These are phyloP conservation scores for Troides oblongomaculatus DNA, from an alignment of 2,888 invertebrate species.

Conservation along the genomic window DNA sequence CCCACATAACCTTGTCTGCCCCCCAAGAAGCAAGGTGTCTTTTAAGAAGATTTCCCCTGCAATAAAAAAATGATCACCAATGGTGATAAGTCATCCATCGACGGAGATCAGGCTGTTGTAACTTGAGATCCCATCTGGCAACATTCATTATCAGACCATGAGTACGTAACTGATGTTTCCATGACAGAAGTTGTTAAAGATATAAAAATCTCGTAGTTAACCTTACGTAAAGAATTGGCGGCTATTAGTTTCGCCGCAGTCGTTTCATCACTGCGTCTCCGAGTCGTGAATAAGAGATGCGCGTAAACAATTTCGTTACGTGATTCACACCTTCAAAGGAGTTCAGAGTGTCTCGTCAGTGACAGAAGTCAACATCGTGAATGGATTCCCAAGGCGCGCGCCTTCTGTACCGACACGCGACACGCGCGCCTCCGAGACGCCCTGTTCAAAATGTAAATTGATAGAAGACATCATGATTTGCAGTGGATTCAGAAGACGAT, in stretches of 20 bases:
- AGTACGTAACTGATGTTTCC: too few species aligned
- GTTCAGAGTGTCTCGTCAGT: background rate
- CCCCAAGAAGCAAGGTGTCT: too few species aligned
- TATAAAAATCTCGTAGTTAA: too few species aligned
- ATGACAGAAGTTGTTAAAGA: too few species aligned
- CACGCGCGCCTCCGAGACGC: background rate
- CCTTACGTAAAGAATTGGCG: background rate
- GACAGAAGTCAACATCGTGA: constrained; percentile 6
- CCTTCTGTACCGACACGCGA: background rate
- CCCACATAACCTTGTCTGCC: too few species aligned
- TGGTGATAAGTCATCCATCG: too few species aligned
- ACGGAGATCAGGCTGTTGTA: too few species aligned
- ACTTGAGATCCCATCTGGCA: too few species aligned
- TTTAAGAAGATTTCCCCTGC: too few species aligned
- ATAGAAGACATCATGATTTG: background rate
- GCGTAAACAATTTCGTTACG: background rate
- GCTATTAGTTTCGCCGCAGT: background rate
- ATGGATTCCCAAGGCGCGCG: background rate
- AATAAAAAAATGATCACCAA: too few species aligned
- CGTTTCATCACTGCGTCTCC: background rate
- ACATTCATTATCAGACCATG: too few species aligned
- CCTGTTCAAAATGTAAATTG: constrained; percentile 2
- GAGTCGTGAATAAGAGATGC: constrained; percentile 4
- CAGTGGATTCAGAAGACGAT: background rate
- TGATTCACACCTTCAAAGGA: constrained; percentile 7